A percentile compares a stretch with the other conserved stretches of the same genome.
Evolutionary conservation across 2,888 invertebrate species (phyloP).

Genomic region (Hymenopus coronatus): DNA sequence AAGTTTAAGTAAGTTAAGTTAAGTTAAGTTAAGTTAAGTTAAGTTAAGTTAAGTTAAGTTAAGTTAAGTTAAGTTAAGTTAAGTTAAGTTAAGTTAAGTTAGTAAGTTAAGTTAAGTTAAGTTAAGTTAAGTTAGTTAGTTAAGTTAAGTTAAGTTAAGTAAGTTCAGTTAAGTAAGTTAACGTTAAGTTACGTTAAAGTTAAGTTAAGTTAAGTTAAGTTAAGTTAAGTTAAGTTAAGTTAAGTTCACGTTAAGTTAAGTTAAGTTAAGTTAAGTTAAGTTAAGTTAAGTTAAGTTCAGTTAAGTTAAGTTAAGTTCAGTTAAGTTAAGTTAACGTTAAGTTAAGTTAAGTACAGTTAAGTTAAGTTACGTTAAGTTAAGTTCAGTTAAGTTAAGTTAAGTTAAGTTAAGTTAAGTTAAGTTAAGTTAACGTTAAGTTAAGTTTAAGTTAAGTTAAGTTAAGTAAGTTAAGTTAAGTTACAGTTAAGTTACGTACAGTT

Average conservation of each 20-base stretch:
- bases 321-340: neutral
- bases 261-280: neutral
- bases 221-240: neutral
- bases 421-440: neutral
- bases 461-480: no score
- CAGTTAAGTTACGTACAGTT: neutral
- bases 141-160: neutral
- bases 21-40: no score
- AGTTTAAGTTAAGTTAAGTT: neutral
- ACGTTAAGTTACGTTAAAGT: neutral
- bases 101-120: neutral
- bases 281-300: conserved; percentile 1
- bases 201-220: neutral
- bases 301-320: conserved; percentile 16
- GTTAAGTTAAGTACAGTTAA: neutral
- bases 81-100: neutral
- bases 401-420: neutral
- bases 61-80: no score
- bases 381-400: conserved; percentile 2
- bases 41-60: no score
- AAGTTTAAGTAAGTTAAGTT: no score
- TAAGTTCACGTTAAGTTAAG: neutral
- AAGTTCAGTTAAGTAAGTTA: no score
- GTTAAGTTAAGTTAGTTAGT: neutral
- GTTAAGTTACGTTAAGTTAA: neutral